A percentile compares a stretch with the other conserved stretches of the same genome.
These are phyloP conservation scores for Cynoglossus semilaevis DNA, from an alignment of 2,113 vertebrate species.

Conservation along the genomic window DNA sequence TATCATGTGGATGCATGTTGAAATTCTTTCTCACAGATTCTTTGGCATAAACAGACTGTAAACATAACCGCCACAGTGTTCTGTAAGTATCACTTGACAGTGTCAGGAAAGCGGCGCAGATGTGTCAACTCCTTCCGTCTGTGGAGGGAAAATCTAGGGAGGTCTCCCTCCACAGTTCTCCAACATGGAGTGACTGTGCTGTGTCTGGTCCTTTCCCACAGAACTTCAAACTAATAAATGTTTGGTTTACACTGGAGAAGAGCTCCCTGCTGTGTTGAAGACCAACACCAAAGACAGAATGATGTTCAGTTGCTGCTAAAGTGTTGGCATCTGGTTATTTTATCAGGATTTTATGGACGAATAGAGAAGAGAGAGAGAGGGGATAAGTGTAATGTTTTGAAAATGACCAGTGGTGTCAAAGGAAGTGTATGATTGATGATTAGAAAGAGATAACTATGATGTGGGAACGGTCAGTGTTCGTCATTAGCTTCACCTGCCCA, in stretches of 20 bases:
- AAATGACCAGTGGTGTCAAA: conserved; percentile 51
- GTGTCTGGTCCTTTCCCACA: conserved; percentile 44
- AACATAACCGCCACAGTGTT: conserved; percentile 60
- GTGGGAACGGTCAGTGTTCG: too few relatives aligned
- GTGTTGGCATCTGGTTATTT: conserved; percentile 53
- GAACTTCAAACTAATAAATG: conserved; percentile 51
- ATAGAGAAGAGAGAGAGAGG: conserved; percentile 19
- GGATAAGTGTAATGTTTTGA: conserved; percentile 52
- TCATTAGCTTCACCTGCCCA: too few relatives aligned
- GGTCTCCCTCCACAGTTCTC: conserved; percentile 34
- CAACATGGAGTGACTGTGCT: conserved; percentile 25
- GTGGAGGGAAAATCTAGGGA: conserved; percentile 30
- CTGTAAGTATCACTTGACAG: conserved; percentile 62
- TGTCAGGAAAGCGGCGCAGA: conserved; percentile 61
- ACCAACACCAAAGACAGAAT: conserved; percentile 39
- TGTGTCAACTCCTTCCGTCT: conserved; percentile 46
- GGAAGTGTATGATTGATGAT: conserved; percentile 2
- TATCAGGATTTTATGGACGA: conserved; percentile 51
- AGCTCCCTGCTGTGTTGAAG: background rate
- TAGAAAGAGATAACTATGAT: too few relatives aligned
- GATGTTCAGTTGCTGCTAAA: conserved; percentile 37
- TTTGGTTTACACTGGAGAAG: conserved; percentile 57
- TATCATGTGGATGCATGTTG: conserved; percentile 37
- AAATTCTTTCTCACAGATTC: conserved; percentile 66
- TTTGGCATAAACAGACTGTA: conserved; percentile 39